Base-by-base conservation (phyloP, 2,797 vertebrate species). In the Sphenodon punctatus region DNA sequence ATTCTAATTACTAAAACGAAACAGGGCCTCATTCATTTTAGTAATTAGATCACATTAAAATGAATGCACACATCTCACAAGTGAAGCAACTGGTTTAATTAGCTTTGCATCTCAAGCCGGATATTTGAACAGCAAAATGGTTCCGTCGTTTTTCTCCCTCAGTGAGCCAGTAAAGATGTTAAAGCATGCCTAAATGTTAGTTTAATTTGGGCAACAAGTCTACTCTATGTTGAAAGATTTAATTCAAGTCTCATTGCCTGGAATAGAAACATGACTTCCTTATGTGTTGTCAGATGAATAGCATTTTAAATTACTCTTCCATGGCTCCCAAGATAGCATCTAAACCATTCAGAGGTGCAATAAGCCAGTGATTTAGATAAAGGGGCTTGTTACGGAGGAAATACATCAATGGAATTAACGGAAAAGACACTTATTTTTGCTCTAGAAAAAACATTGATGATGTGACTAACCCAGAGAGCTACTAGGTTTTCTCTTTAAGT, bases 401-500 rank as follows among this genome's bases (percentile, higher is more conserved):
- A 86, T 68, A 84, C 76, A 86, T 92, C 85, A 89, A 88, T 71
- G 71, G 63, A 45, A 77, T 84, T 86, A 88, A 80, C 84, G 86
- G 78, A 82, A 7, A 88, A 67, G 85, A 91, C 74, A 88, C 78
- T 84, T 49, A 85, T 89, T 90, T 91, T 89, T 88, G 78, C 85
- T 89, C 69, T 74, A 76, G 82, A 82, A 86, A 85, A 86, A 88
- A 83, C 38, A n/a, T 32, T 90, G 78, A 91, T 80, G 80, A 92
- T 79, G 82, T 91, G 86, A 91, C 71, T 85, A n/a, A n/a, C n/a
- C n/a, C n/a, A n/a, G 13, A 92, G 88, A 82, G 69, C 78, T 87
- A 58, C 71, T 86, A 27, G 5, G 3, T n/a, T 85, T 49, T 63
- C 80, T 76, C 84, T 75, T 73, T 42, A n/a, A 79, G 67, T 64